Conservation (phyloP, 1,140 invertebrate genomes). For the Hypothenemus hampei region DNA sequence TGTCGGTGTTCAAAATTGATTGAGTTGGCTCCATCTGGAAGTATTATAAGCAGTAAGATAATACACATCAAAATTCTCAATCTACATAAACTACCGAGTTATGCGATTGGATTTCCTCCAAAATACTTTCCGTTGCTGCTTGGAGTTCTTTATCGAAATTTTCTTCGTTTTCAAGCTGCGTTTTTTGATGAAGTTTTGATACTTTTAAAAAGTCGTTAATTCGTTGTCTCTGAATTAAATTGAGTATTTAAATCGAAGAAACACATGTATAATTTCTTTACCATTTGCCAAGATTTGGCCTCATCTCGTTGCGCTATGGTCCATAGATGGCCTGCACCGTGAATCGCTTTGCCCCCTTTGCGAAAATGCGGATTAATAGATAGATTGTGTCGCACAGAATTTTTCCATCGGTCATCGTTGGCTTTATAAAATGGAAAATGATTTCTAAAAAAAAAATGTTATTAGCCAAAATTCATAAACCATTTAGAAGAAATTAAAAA, state of each 20-base stretch:
- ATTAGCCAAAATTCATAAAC: background rate
- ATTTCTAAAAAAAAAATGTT: slow-evolving; percentile 66
- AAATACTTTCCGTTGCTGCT: slow-evolving; percentile 44
- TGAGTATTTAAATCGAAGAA: no score
- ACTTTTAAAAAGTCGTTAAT: slow-evolving; percentile 40
- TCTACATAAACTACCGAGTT: slow-evolving; percentile 8
- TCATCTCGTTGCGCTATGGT: slow-evolving; percentile 64
- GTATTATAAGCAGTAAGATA: background rate
- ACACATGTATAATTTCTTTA: slow-evolving; percentile 24
- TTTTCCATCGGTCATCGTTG: slow-evolving; percentile 86
- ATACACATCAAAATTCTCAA: no score
- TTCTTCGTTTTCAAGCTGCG: slow-evolving; percentile 25
- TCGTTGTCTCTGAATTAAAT: slow-evolving; percentile 39
- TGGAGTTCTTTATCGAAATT: slow-evolving; percentile 40
- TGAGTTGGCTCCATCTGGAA: slow-evolving; percentile 1
- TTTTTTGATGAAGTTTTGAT: slow-evolving; percentile 11
- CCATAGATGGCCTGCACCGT: slow-evolving; percentile 83
- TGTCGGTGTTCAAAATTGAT: background rate
- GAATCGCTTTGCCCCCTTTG: slow-evolving; percentile 75
- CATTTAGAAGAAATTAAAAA: no score
- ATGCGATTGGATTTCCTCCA: slow-evolving; percentile 30
- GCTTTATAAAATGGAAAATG: slow-evolving; percentile 82
- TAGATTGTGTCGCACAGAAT: slow-evolving; percentile 80
- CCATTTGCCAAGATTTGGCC: slow-evolving; percentile 46
- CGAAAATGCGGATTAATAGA: slow-evolving; percentile 87